Evolutionary conservation across 2,113 vertebrate genomes (phyloP).

Genomic region (Trogon melanurus): DNA sequence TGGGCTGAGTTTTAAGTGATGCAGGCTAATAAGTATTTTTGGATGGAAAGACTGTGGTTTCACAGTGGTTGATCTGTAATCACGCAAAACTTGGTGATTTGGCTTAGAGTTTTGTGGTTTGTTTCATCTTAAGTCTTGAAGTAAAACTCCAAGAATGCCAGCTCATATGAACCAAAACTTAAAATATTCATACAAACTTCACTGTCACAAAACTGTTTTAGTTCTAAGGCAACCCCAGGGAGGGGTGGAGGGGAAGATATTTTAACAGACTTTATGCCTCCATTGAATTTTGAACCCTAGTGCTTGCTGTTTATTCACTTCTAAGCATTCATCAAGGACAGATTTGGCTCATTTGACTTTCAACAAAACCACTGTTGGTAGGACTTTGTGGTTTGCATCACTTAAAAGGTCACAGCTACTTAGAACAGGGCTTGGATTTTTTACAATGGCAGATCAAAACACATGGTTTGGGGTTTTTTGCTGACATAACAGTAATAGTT

Average conservation of each 20-base stretch:
- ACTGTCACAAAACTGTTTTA: not conserved
- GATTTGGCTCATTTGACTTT: not conserved
- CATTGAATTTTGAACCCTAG: not conserved
- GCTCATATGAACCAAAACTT: not conserved
- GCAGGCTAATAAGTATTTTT: not conserved
- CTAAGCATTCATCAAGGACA: not conserved
- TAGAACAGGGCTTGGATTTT: not conserved
- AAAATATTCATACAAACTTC: not conserved
- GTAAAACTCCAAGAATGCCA: not conserved
- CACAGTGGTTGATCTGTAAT: not conserved
- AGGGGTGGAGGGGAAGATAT: not conserved
- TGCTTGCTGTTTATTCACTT: not conserved
- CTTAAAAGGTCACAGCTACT: not conserved
- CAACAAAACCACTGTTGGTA: not conserved
- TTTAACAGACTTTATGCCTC: not conserved
- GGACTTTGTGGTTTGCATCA: not conserved
- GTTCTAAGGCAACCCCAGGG: not conserved
- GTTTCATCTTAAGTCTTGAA: conserved; percentile 27
- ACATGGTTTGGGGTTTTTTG: not conserved
- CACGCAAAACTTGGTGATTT: conserved; percentile 10
- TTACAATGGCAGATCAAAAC: not conserved
- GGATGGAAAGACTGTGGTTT: not conserved
- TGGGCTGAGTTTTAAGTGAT: not conserved
- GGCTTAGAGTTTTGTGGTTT: not conserved
- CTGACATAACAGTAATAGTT: not conserved